Evolutionary conservation across 2,888 invertebrate genomes (phyloP), one percentile per base, ranked within the genome.

Genomic region (Hololepta plana): DNA sequence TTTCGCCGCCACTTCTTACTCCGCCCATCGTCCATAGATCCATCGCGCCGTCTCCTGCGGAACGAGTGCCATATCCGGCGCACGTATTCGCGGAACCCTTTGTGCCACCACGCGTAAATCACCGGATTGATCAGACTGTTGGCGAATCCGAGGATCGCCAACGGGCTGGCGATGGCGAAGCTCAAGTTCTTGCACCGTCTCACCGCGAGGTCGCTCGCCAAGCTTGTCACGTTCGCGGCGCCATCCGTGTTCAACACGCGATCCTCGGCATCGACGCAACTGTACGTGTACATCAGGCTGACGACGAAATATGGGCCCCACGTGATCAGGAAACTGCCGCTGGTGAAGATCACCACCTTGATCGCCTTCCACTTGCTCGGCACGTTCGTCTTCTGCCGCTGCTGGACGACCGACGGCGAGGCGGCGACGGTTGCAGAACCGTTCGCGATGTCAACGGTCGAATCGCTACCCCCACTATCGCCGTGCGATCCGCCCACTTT

Each of bases 31-130:
- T n/a, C n/a, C n/a, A n/a, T n/a, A n/a, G n/a, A n/a, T n/a, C n/a
- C n/a, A n/a, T n/a, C n/a, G n/a, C n/a, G n/a, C n/a, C n/a, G n/a
- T n/a, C n/a, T n/a, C n/a, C n/a, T n/a, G n/a, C n/a, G n/a, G n/a
- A n/a, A n/a, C n/a, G n/a, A n/a, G n/a, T n/a, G n/a, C n/a, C n/a
- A 27, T 24, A 59, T 50, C 37, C 43, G 51, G 38, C 44, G 55
- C 2, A 64, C 47, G 9, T 57, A 60, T 27, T 45, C 56, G 38
- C 70, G 55, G 38, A 72, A 72, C 0, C 71, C 70, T 44, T 66
- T 68, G 43, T 72, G 71, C 72, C 72, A 72, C 71, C 71, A 72
- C 1, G 70, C 71, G 40, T 72, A 72, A 35, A 72, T 70, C 12
- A 72, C 44, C 1, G 72, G 72, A 43, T 72, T 71, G 1, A 72